phyloP scores from a whole-genome alignment of 1,140 invertebrate genomes.

The Delia radicum region DNA sequence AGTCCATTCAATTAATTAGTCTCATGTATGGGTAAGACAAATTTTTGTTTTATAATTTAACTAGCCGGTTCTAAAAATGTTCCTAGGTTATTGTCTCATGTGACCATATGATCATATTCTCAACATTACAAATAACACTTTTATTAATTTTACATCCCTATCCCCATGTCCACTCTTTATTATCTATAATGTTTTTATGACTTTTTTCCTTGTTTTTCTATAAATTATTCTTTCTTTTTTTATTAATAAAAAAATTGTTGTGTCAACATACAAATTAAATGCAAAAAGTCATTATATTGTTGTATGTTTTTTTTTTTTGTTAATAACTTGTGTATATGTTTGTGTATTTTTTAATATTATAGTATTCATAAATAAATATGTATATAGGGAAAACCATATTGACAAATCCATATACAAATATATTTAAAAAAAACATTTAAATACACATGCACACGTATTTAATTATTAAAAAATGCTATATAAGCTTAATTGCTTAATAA shows the following conservation, averaged over 20 bases:
- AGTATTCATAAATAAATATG: neutral
- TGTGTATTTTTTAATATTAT: neutral
- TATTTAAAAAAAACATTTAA: neutral
- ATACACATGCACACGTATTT: neutral
- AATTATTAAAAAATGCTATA: neutral
- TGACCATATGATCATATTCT: no score
- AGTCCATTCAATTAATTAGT: no score
- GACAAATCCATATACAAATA: no score
- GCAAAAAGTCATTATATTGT: neutral
- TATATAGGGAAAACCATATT: neutral
- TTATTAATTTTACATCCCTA: no score
- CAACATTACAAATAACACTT: no score
- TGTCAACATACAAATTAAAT: neutral
- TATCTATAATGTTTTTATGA: neutral
- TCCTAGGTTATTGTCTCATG: no score
- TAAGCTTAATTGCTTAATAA: conserved; percentile 2
- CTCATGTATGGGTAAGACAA: no score
- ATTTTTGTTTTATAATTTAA: no score
- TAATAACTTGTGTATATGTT: neutral
- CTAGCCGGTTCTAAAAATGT: no score
- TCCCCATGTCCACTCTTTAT: no score
- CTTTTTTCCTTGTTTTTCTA: neutral
- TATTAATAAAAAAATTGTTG: neutral
- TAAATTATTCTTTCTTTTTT: neutral
- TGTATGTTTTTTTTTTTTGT: no score